Base-by-base conservation (phyloP, 2,888 invertebrate genomes). In the Escarpia spicata region DNA sequence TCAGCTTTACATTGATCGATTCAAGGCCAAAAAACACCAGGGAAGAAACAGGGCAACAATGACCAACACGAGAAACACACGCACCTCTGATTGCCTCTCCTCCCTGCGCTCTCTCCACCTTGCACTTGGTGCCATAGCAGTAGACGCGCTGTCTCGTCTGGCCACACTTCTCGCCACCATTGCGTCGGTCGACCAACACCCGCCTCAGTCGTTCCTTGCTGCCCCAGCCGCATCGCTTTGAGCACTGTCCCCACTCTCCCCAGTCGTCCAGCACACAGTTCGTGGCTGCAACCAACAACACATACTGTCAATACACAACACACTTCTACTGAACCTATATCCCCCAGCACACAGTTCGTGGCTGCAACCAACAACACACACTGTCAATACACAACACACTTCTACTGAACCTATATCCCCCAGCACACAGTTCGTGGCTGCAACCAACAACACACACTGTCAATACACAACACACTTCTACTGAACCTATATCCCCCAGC, bases 361-460 rank as follows among this genome's bases (percentile, higher is more conserved):
- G 93, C 94, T 94, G 93, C 6, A 93, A 91, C 52, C 31, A 43
- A 92, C 26, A 75, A 75, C 26, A 75, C 26, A 75, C 75, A 75
- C 6, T 26, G 26, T 75, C 75, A 75, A 26, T n/a, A 75, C 2
- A 26, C 26, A 75, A 75, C 75, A 75, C 75, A 10, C 60, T 26
- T 75, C 0, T 19, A 26, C 60, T 19, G 19, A 15, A 75, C 60
- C 15, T 12, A 52, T 6, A 1, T 2, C 12, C 52, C 1, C 93
- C 92, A 94, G 91, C 43, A 93, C 90, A 90, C 94, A 94, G 93
- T 94, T 94, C n/a, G 93, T 93, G 8, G 93, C 94, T 94, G 93
- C 6, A 93, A 91, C 52, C 31, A 43, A 92, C 26, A 75, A 75
- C 26, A 75, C 26, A 75, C 75, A 75, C 6, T 26, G 26, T 75